These are phyloP conservation scores for Notodonta ziczac DNA, from an alignment of 2,888 invertebrate genomes.

Conservation along the genomic window DNA sequence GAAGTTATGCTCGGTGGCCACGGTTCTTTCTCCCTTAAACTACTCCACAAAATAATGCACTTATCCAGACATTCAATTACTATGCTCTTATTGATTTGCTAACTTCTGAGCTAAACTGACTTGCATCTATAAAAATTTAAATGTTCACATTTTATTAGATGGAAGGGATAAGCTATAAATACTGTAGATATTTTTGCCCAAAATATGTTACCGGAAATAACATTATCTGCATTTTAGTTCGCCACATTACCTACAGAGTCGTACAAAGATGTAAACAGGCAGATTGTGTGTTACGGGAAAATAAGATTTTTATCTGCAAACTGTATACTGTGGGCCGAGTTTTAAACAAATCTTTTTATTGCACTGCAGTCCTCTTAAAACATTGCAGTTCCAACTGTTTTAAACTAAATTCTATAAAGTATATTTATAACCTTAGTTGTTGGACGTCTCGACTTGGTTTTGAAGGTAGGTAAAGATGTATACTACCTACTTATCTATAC, in stretches of 20 bases:
- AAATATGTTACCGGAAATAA: not conserved
- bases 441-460: too few species aligned
- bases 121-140: too few species aligned
- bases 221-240: not conserved
- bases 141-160: too few species aligned
- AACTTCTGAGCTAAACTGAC: too few species aligned
- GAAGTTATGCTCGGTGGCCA: not conserved
- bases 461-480: too few species aligned
- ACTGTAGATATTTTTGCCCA: too few species aligned
- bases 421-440: too few species aligned
- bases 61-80: too few species aligned
- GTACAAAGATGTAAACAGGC: not conserved
- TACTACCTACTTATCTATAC: too few species aligned
- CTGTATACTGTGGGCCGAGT: not conserved
- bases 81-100: too few species aligned
- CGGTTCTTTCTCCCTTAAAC: not conserved
- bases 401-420: not conserved
- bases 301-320: not conserved
- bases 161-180: too few species aligned
- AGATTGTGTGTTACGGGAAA: not conserved
- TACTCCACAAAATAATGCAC: too few species aligned
- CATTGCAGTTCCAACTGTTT: not conserved
- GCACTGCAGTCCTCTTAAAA: not conserved
- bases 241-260: not conserved
- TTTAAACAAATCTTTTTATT: not conserved